Evolutionary conservation across 2,797 vertebrate genomes (phyloP), one percentile per base, ranked within the genome.

Genomic region (Sebastolobus altivelis): DNA sequence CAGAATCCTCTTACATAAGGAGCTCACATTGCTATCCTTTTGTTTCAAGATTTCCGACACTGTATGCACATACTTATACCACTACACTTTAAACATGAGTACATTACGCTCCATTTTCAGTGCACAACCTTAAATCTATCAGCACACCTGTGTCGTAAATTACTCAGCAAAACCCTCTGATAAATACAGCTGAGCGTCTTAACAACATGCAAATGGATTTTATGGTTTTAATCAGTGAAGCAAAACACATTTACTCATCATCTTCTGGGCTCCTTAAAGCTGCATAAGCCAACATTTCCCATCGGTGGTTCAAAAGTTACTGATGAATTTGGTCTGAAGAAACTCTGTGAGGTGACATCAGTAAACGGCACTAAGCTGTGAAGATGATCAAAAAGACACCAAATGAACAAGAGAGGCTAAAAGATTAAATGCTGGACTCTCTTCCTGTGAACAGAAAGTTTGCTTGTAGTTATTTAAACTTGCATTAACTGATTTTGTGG

Each of bases 1-100:
- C 20, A 38, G 27, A 56, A 46, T 56, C 62, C 6, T 12, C 16
- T 62, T 59, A 33, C 68, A 20, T 25, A 37, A 65, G 16, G 27
- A 31, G 31, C 10, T 33, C 13, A 43, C 31, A 9, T n/a, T 31
- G 18, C 3, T 20, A 31, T 22, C 3, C 8, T 11, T 62, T 63
- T 59, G 1, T 12, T n/a, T n/a, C 20, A 78, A 40, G 52, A 68
- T 43, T 6, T 63, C 63, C 5, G 43, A 59, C 43, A 69, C 70
- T 12, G 8, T 54, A 35, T 40, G 25, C 29, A 54, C 54, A 59
- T n/a, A 54, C 65, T 38, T 11, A 0, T 52, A 8, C 72, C 9
- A 60, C 55, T 43, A n/a, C 61, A 46, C 4, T 40, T 65, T 18
- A 60, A 81, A 75, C 59, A 62, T 8, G 22, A 77, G 25, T 54